These are phyloP conservation scores for Acanthiza pusilla DNA, from an alignment of 2,797 vertebrate genomes.

Conservation along the genomic window DNA sequence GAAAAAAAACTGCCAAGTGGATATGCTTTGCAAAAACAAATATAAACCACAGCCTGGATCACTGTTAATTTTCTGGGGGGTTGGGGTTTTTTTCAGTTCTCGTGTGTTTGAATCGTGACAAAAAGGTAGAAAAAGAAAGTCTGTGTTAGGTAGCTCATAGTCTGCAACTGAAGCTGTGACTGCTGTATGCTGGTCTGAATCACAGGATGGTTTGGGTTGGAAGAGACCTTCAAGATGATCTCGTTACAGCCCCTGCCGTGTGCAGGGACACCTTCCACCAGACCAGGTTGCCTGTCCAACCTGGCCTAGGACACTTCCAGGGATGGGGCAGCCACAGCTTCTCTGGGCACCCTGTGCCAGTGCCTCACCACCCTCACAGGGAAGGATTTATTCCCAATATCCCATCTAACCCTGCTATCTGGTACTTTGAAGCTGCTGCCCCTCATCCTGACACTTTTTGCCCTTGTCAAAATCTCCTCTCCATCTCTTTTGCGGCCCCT, in stretches of 20 bases:
- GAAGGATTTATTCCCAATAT: not conserved
- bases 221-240: not conserved
- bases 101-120: not conserved
- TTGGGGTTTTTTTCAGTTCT: no score
- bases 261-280: not conserved
- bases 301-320: not conserved
- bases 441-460: not conserved
- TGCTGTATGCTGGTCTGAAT: not conserved
- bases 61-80: not conserved
- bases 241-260: not conserved
- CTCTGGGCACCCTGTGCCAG: not conserved
- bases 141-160: not conserved
- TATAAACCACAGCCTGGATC: not conserved
- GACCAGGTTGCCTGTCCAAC: not conserved
- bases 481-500: not conserved
- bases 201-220: not conserved
- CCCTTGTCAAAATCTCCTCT: not conserved
- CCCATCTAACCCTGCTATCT: not conserved
- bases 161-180: not conserved
- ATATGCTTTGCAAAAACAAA: not conserved
- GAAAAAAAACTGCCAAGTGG: not conserved
- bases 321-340: not conserved
- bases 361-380: not conserved
- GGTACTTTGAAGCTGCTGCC: not conserved
- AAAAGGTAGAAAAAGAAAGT: not conserved